Percentiles rank a stretch among this genome's conserved stretches.
phyloP scores from a whole-genome alignment of 2,888 invertebrate genomes.

The Anagyrus pseudococci region DNA sequence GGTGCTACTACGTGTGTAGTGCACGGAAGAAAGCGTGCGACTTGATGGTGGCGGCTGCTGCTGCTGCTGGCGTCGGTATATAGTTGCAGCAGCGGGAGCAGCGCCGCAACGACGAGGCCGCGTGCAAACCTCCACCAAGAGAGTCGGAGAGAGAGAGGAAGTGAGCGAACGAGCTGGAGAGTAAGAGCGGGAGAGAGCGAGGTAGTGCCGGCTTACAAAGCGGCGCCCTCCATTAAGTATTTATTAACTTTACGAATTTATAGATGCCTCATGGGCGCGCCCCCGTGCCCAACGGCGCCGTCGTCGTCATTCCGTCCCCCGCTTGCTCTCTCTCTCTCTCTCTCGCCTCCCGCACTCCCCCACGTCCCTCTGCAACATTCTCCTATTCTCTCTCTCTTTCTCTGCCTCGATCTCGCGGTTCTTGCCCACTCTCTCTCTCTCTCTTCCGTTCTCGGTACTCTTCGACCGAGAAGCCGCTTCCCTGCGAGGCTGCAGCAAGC shows the following conservation, averaged over 20 bases:
- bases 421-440: slow-evolving; percentile 31
- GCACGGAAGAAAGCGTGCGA: no score
- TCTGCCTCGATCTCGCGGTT: no score
- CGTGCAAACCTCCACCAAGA: background rate
- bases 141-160: no score
- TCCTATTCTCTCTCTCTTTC: slow-evolving; percentile 30
- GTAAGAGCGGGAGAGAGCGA: slow-evolving; percentile 30
- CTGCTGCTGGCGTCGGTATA: background rate
- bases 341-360: slow-evolving; percentile 30
- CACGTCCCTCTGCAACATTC: slow-evolving; percentile 14
- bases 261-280: slow-evolving; percentile 59
- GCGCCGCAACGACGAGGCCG: background rate
- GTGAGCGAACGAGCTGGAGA: no score
- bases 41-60: slow-evolving; percentile 23
- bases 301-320: slow-evolving; percentile 22
- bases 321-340: slow-evolving; percentile 29
- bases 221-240: slow-evolving; percentile 60
- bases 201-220: slow-evolving; percentile 54
- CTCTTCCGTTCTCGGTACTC: slow-evolving; percentile 31
- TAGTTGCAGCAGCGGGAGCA: background rate
- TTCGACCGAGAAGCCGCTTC: slow-evolving; percentile 1
- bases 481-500: slow-evolving; percentile 36
- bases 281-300: slow-evolving; percentile 36
- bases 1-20: no score
- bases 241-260: slow-evolving; percentile 63